These are phyloP conservation scores for Acrocyrtus sp. DNA, from an alignment of 2,888 invertebrate species.

Conservation along the genomic window DNA sequence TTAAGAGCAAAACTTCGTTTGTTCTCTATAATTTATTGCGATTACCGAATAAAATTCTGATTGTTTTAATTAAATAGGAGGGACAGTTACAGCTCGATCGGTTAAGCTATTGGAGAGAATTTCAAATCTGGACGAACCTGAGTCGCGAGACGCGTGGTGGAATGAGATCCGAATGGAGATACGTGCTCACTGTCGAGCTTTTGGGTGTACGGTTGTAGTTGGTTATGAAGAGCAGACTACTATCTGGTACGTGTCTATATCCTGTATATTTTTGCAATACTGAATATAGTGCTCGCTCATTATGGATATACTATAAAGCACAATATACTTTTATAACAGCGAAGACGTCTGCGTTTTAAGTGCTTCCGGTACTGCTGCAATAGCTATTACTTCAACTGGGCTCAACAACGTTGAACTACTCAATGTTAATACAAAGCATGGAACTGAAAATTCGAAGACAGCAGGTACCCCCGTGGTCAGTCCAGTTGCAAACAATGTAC, in stretches of 20 bases:
- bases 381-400: constrained; percentile 66
- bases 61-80: constrained; percentile 72
- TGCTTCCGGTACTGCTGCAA: constrained; percentile 93
- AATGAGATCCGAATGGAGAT: constrained; percentile 95
- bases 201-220: constrained; percentile 93
- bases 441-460: constrained; percentile 32
- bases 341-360: constrained; percentile 96
- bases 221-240: constrained; percentile 93
- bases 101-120: constrained; percentile 85
- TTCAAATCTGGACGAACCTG: constrained; percentile 87
- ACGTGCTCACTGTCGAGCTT: constrained; percentile 88
- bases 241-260: constrained; percentile 77
- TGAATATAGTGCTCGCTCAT: no score
- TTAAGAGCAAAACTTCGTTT: neutral
- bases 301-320: neutral
- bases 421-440: constrained; percentile 41
- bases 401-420: constrained; percentile 40
- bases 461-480: constrained; percentile 27
- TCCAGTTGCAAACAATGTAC: constrained; percentile 19
- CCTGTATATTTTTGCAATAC: no score
- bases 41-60: no score
- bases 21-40: neutral
- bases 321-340: constrained; percentile 69
- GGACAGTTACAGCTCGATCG: constrained; percentile 84
- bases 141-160: constrained; percentile 96